A percentile compares a stretch with the other conserved stretches of the same genome.
phyloP scores from a whole-genome alignment of 2,113 vertebrate genomes.

The Pseudolaguvia tuberculata region DNA sequence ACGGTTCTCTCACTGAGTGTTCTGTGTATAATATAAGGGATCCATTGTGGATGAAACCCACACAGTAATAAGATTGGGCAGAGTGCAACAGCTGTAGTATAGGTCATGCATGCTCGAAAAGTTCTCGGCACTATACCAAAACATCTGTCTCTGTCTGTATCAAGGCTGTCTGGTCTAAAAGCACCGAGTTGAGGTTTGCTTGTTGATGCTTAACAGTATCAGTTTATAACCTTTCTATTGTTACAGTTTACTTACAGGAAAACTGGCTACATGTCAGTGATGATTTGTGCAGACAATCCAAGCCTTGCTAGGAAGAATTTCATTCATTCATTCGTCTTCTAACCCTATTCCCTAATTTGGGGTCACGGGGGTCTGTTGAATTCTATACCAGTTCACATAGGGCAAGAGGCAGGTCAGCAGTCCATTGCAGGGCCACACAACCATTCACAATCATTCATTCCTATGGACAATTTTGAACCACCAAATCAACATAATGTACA shows the following conservation, averaged over 20 bases:
- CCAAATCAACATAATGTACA: no score
- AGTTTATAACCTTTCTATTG: slow-evolving; percentile 25
- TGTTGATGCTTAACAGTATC: slow-evolving; percentile 2
- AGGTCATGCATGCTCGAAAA: slow-evolving; percentile 35
- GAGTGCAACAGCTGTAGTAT: slow-evolving; percentile 44
- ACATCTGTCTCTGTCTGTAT: slow-evolving; percentile 45
- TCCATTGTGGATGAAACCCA: slow-evolving; percentile 44
- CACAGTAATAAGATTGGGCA: slow-evolving; percentile 38
- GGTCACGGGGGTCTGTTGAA: no score
- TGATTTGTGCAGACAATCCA: slow-evolving; percentile 23
- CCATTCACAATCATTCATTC: no score
- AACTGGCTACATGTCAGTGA: slow-evolving; percentile 24
- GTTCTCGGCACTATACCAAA: slow-evolving; percentile 35
- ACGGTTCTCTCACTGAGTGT: slow-evolving; percentile 39
- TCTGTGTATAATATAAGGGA: slow-evolving; percentile 39
- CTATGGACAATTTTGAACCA: no score
- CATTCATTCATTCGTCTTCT: no score
- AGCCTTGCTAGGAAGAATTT: slow-evolving; percentile 4
- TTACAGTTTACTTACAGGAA: slow-evolving; percentile 27
- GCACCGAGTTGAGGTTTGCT: not conserved
- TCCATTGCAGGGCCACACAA: no score
- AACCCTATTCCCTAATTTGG: no score
- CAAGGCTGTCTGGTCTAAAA: not conserved
- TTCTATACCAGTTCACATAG: no score
- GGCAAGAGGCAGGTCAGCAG: no score